Base-by-base conservation (phyloP, 2,113 vertebrate species). In the Chloroceryle aenea region DNA sequence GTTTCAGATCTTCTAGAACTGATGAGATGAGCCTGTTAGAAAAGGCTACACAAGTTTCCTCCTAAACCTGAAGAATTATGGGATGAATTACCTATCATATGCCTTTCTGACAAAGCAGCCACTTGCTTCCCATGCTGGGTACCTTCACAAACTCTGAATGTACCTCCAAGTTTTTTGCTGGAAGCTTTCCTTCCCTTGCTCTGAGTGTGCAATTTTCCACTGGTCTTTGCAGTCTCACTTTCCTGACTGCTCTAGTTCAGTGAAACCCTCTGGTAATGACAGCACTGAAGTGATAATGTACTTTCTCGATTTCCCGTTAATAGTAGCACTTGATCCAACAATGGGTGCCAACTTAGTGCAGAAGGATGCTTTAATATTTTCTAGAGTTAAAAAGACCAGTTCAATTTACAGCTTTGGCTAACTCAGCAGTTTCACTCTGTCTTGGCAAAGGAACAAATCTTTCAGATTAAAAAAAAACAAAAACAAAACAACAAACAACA, bases 311-410 rank as follows among this genome's bases (percentile, higher is more conserved):
- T 97, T 97, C 97, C 96, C 27, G 71, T 97, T 95, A 98, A 95
- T 91, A 97, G 97, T 47, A 96, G 90, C 97, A 96, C 95, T 98
- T 96, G 96, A 97, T 98, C 97, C 97, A 69, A 30, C 95, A 97
- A 86, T 0, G 64, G 62, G 81, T 95, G 97, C 96, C 97, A 96
- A 95, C 92, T 96, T 96, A 48, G 80, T 88, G 90, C 96, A 98
- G 95, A 96, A 97, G 74, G 79, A 96, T 83, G 85, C 90, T 96
- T 96, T 96, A 84, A 55, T 83, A 95, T 97, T 96, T 98, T 97
- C 92, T 93, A 82, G 72, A 96, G 59, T 94, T 96, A 98, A 97
- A 98, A 96, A 36, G 87, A 95, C 93, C 89, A 26, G 47, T 93
- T 96, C 89, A 62, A 89, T 96, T 97, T 96, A 97, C 80, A 93